phyloP scores from a whole-genome alignment of 2,888 invertebrate species.

The Eugnorisma glareosa region DNA sequence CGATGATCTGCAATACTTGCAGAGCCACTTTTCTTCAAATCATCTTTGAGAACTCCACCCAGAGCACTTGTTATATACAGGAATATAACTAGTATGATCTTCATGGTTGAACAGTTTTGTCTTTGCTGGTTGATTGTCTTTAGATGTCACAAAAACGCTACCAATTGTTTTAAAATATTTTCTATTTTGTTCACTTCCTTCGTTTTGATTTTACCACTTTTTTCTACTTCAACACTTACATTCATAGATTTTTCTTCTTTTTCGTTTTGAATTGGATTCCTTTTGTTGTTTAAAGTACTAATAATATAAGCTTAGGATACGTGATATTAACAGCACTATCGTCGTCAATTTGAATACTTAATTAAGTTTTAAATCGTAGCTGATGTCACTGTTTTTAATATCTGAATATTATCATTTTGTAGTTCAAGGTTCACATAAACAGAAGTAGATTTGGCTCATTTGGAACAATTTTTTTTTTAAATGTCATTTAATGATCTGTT shows the following conservation, averaged over 20 bases:
- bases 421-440: constrained; percentile 33
- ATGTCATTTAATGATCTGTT: not conserved
- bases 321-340: not conserved
- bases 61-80: constrained; percentile 13
- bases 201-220: not conserved
- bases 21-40: not conserved
- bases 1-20: no score
- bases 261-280: not conserved
- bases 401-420: constrained; percentile 16
- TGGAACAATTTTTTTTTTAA: not conserved
- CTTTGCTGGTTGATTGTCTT: not conserved
- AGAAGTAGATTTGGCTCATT: constrained; percentile 8
- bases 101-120: constrained; percentile 11
- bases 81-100: constrained; percentile 16
- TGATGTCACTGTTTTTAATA: not conserved
- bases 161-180: not conserved
- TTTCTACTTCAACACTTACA: not conserved
- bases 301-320: not conserved
- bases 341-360: not conserved
- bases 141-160: not conserved
- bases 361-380: not conserved
- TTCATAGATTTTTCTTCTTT: not conserved
- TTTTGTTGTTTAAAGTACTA: not conserved
- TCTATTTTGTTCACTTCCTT: not conserved
- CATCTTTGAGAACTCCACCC: constrained; percentile 15